Conservation (phyloP, 2,113 vertebrate species). For the Equus quagga region DNA sequence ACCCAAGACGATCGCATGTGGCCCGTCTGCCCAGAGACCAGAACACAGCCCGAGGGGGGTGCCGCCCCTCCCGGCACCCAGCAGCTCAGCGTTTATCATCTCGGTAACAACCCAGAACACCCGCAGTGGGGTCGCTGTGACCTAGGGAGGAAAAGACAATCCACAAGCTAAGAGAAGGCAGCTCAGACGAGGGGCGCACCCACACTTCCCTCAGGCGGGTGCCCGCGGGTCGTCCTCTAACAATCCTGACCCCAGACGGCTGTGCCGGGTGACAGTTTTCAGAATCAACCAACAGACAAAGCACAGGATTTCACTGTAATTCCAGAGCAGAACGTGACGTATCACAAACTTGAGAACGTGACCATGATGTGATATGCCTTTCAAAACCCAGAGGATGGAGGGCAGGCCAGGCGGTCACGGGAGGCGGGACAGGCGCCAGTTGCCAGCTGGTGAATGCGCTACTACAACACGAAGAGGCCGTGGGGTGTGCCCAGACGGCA, state of each 20-base stretch:
- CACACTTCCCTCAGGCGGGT: too few species aligned
- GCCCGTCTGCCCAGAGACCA: too few species aligned
- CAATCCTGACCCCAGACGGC: neutral
- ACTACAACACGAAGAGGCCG: rapidly evolving
- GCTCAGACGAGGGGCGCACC: too few species aligned
- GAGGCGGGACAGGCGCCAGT: neutral
- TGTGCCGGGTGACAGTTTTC: neutral
- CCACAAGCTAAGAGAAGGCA: too few species aligned
- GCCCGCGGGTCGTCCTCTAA: too few species aligned
- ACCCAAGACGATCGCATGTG: neutral
- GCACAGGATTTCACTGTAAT: rapidly evolving
- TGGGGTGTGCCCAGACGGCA: neutral
- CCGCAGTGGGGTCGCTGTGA: too few species aligned
- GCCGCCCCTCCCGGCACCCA: too few species aligned
- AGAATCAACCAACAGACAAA: neutral
- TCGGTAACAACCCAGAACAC: too few species aligned
- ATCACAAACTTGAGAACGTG: neutral
- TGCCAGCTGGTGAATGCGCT: neutral
- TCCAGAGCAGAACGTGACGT: neutral
- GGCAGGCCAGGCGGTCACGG: neutral
- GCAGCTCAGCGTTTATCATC: too few species aligned
- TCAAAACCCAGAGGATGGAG: neutral
- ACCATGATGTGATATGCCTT: too few species aligned
- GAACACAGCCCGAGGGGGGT: too few species aligned
- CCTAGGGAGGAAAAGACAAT: too few species aligned